Percentiles rank a stretch among this genome's conserved stretches.
Conservation (phyloP, 2,888 invertebrate genomes). For the Tenthredo amoena region DNA sequence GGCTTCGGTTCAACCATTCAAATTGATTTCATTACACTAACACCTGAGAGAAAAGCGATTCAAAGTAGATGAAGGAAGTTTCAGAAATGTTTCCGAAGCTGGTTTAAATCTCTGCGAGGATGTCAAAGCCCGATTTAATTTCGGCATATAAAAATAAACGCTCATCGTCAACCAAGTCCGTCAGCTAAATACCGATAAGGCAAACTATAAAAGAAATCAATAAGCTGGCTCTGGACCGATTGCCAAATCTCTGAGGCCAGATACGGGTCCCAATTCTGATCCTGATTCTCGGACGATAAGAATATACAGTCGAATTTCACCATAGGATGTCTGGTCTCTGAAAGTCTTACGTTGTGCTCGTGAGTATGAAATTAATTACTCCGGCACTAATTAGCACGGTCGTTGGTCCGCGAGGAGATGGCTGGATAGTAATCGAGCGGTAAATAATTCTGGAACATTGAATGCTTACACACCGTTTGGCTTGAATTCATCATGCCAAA, state of each 20-base stretch:
- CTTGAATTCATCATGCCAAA: constrained; percentile 42
- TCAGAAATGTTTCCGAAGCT: neutral
- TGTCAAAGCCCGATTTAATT: neutral
- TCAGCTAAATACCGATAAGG: no score
- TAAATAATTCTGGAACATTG: constrained; percentile 52
- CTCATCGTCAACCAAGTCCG: no score
- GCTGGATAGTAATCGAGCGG: constrained; percentile 44
- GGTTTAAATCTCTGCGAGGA: neutral
- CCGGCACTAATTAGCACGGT: constrained; percentile 31
- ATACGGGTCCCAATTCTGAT: no score
- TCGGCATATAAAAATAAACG: no score
- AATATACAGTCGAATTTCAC: neutral
- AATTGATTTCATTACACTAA: neutral
- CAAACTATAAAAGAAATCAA: no score
- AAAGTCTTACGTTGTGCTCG: constrained; percentile 20
- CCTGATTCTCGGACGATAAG: neutral
- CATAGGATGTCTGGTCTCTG: neutral
- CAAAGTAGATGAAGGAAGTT: neutral
- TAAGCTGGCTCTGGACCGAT: no score
- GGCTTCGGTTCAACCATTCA: neutral
- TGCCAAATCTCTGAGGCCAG: neutral
- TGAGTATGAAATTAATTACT: constrained; percentile 47
- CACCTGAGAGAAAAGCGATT: neutral
- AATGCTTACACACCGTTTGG: constrained; percentile 37
- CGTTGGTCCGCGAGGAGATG: constrained; percentile 45